phyloP scores from a whole-genome alignment of 2,113 vertebrate species.

The Misgurnus mizolepis region DNA sequence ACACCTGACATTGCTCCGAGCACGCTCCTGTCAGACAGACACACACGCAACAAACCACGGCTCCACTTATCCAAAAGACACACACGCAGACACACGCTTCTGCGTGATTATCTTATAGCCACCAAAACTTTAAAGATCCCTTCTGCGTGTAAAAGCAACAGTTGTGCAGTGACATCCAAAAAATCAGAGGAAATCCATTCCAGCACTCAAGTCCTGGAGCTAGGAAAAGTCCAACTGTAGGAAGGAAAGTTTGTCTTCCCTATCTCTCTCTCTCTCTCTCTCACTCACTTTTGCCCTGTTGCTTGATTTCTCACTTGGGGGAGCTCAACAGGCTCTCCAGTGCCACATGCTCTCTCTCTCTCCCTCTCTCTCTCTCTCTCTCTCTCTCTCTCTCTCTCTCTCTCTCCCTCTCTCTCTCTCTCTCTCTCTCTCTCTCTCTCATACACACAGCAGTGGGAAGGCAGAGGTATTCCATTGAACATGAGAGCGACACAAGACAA shows the following conservation, averaged over 20 bases:
- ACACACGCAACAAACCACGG: slow-evolving; percentile 27
- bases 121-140: slow-evolving; percentile 18
- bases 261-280: slow-evolving; percentile 21
- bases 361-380: slow-evolving; percentile 25
- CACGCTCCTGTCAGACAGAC: slow-evolving; percentile 18
- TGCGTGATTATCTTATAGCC: neutral
- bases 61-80: slow-evolving; percentile 1
- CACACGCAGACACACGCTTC: slow-evolving; percentile 9
- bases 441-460: slow-evolving; percentile 32
- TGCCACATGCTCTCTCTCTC: slow-evolving; percentile 29
- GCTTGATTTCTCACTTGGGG: slow-evolving; percentile 18
- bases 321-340: slow-evolving; percentile 18
- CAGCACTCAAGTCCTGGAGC: neutral
- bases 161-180: slow-evolving; percentile 19
- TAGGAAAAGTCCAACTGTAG: slow-evolving; percentile 23
- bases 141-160: neutral
- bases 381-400: slow-evolving; percentile 13
- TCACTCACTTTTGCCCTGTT: neutral
- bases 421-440: slow-evolving; percentile 10
- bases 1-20: slow-evolving; percentile 84
- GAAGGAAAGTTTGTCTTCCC: slow-evolving; percentile 32
- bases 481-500: slow-evolving; percentile 37
- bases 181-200: slow-evolving; percentile 38
- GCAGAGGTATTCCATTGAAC: slow-evolving; percentile 54
- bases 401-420: slow-evolving; percentile 21